Evolutionary conservation across 2,888 invertebrate species (phyloP).

Genomic region (Drosophila atripex): DNA sequence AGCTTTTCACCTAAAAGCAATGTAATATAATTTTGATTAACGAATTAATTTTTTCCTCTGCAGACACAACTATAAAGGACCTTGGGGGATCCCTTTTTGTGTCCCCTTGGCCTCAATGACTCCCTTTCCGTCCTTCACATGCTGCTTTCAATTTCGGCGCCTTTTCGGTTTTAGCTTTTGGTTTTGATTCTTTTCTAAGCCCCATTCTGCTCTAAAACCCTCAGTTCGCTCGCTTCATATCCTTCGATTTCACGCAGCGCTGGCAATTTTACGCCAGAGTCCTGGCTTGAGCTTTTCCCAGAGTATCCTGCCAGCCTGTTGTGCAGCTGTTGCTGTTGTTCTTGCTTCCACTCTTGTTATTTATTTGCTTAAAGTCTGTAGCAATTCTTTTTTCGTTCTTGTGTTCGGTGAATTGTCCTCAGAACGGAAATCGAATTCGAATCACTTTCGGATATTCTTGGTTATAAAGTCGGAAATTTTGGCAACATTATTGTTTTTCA

Average conservation of each 20-base stretch:
- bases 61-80: slow-evolving; percentile 15
- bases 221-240: slow-evolving; percentile 20
- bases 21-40: background rate
- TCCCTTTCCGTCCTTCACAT: slow-evolving; percentile 38
- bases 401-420: slow-evolving; percentile 22
- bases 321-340: slow-evolving; percentile 58
- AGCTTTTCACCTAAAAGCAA: background rate
- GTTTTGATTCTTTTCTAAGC: slow-evolving; percentile 67
- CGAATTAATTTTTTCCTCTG: slow-evolving; percentile 3
- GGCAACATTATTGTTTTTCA: slow-evolving; percentile 80
- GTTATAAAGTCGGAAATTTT: slow-evolving; percentile 81
- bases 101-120: slow-evolving; percentile 18
- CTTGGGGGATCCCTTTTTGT: slow-evolving; percentile 22
- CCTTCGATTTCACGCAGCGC: slow-evolving; percentile 79
- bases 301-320: slow-evolving; percentile 30
- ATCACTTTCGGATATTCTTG: slow-evolving; percentile 83
- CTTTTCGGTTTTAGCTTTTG: slow-evolving; percentile 71
- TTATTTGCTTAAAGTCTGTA: slow-evolving; percentile 58
- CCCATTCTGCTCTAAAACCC: slow-evolving; percentile 18
- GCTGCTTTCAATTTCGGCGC: slow-evolving; percentile 71
- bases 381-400: slow-evolving; percentile 17
- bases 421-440: slow-evolving; percentile 82
- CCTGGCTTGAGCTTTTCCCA: slow-evolving; percentile 2
- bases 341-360: slow-evolving; percentile 65
- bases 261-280: slow-evolving; percentile 71